Base-by-base conservation (phyloP, 2,113 vertebrate species). In the Sebastes schlegelii region DNA sequence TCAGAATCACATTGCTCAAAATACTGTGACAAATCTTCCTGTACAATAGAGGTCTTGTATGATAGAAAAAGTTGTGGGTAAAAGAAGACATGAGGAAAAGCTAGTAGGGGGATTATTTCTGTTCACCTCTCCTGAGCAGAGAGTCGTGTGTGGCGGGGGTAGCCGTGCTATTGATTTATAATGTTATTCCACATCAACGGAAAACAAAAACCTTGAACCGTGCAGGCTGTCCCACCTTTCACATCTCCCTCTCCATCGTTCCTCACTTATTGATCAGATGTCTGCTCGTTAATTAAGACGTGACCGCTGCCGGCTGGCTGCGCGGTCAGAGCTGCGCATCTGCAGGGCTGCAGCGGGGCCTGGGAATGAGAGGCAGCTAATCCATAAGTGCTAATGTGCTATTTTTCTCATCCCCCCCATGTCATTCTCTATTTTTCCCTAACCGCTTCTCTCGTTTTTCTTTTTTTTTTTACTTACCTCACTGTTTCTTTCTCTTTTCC, bases 281-380 rank as follows among this genome's bases (percentile, higher is more conserved):
- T 92, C 92, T 78, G 77, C 86, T 86, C 46, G 89, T 92, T 94
- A 92, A 94, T 94, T 94, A 94, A 94, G 93, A 93, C 91, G 88
- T 73, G 87, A 92, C 84, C 83, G 79, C 89, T 93, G 43, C 70
- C 46, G 87, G 90, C 79, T 65, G 77, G 68, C 77, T 64, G 84
- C 6, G 6, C 68, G 84, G 92, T 93, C 92, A 91, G 82, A 82
- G 69, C 91, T 83, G 79, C 86, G 89, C 87, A 85, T 93, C 86
- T 85, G 74, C 83, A 79, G 88, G 84, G 85, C 87, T 79, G 79
- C 80, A 83, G 73, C 75, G 16, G 84, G 89, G 86, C 92, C 91
- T 92, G 92, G 90, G 92, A 94, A 94, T 84, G 71, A 78, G 77
- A 88, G 86, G 88, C 91, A 92, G 89, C 57, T 92, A 94, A 94